Evolutionary conservation across 2,797 vertebrate species (phyloP), one percentile per base, ranked within the genome.

Genomic region (Anabas testudineus): DNA sequence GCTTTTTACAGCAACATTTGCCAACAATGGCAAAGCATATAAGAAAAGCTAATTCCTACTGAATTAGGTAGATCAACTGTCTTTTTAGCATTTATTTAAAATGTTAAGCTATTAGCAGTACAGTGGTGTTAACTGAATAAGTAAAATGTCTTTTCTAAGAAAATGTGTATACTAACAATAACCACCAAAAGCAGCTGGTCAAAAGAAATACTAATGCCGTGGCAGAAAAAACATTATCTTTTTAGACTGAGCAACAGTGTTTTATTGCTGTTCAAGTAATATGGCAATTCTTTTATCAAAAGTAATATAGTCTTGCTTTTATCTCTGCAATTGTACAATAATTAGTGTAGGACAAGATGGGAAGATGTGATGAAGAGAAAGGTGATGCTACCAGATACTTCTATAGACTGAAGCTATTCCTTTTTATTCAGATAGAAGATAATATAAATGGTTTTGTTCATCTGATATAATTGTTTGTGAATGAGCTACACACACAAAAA

Each of bases 291-390:
- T 21, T 28, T 26, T 30, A 22, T 47, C 10, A 60, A 68, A 71
- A 59, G 56, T 59, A 18, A 65, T 59, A 61, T 41, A 63, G 74
- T 71, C 83, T 83, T 21, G 32, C 67, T 85, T 85, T 69, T 52
- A 52, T 64, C 22, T 39, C 36, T 57, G 53, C 41, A 52, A 49
- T 18, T 57, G 18, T 22, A 34, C 18, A 53, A 24, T 51, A n/a
- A 32, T 32, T 22, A 4, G 55, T 66, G 53, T 3, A 22, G 34
- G 56, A 42, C 22, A 61, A 24, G 55, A 51, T 39, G 39, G 14
- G 51, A 19, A 48, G 41, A 49, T 48, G 19, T 22, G n/a, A 69
- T 6, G 22, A 57, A 1, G n/a, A 66, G 12, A 28, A 26, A 51
- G 48, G 30, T 37, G 12, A 22, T 59, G 28, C 37, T 7, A 43